Base-by-base conservation (phyloP, 2,888 invertebrate genomes). In the Toxonevra muliebris region DNA sequence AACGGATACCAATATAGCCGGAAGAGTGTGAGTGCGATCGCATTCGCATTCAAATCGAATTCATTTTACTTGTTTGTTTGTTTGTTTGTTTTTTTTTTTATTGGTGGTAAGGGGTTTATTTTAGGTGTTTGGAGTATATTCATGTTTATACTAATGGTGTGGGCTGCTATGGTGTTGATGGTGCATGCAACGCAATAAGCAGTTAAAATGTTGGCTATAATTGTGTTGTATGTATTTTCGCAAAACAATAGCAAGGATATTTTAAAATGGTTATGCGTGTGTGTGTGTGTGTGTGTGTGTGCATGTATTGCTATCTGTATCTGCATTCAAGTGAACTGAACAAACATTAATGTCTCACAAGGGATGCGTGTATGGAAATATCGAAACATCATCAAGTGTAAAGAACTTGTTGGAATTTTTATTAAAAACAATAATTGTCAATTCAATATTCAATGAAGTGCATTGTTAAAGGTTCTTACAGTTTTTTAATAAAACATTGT, bases 181-280 rank as follows among this genome's bases (percentile, higher is more conserved):
- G 61, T 63, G 63, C 67, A 75, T 71, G 70, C 75, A 73, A 76
- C 77, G 78, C 78, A 79, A 79, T 79, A 79, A 78, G 79, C 79
- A 78, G 79, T 78, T 78, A 79, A 79, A 78, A 61, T 76, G 77
- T 75, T 79, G 76, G 79, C 74, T 77, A 78, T 77, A 48, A 48
- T 48, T 48, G 48, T 15, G 15, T 30, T 30, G 30, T 30, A 30
- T 30, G 30, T 30, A 30, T 30, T 7, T 30, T 7, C 7, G 30
- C 30, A 30, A 4, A 30, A 30, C 30, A 30, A 30, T 30, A 30
- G 30, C 7, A 30, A 4, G 30, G 30, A 30, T 4, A 4, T 30
- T 30, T 30, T 30, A 30, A 4, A 7, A 30, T n/a, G 30, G 30
- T 30, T 2, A 4, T 7, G 2, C 7, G 30, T 30, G 30, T 30